These are phyloP conservation scores for Mimumesa dahlbomi DNA, from an alignment of 2,888 invertebrate species.

Conservation along the genomic window DNA sequence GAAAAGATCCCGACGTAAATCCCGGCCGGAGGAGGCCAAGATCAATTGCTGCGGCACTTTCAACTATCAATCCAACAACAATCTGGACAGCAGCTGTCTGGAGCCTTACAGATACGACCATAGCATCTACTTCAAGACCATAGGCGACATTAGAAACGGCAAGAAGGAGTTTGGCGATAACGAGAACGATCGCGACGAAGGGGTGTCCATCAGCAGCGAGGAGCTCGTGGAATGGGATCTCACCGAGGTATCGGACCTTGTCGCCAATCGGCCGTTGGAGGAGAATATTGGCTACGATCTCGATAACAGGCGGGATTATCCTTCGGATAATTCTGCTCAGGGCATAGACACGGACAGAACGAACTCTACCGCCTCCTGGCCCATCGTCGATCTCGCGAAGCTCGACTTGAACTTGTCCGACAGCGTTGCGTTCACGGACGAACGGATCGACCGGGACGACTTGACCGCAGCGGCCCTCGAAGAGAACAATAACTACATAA, in stretches of 20 bases:
- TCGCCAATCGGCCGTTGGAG: slow-evolving; percentile 17
- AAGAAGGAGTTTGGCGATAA: not conserved
- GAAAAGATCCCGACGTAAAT: slow-evolving; percentile 59
- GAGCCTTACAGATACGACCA: slow-evolving; percentile 77
- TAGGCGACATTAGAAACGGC: slow-evolving; percentile 73
- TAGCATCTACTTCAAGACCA: slow-evolving; percentile 78
- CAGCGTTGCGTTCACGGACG: not conserved
- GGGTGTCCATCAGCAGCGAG: slow-evolving; percentile 51
- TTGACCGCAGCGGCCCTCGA: not conserved
- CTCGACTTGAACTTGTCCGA: slow-evolving; percentile 48
- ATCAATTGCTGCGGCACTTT: slow-evolving; percentile 73
- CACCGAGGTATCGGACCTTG: slow-evolving; percentile 21
- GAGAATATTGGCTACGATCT: too few species aligned
- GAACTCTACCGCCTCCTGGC: slow-evolving; percentile 46
- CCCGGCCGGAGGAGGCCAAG: slow-evolving; percentile 64
- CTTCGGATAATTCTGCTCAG: not conserved
- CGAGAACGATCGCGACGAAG: slow-evolving; percentile 32
- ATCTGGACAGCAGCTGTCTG: slow-evolving; percentile 73
- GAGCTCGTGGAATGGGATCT: slow-evolving; percentile 61
- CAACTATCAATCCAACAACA: slow-evolving; percentile 74
- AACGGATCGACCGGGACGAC: not conserved
- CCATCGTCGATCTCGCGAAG: slow-evolving; percentile 63
- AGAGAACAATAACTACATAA: slow-evolving; percentile 34
- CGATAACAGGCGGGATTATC: slow-evolving; percentile 11
- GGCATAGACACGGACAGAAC: not conserved